phyloP scores from a whole-genome alignment of 2,797 vertebrate genomes.

The Zalophus californianus region DNA sequence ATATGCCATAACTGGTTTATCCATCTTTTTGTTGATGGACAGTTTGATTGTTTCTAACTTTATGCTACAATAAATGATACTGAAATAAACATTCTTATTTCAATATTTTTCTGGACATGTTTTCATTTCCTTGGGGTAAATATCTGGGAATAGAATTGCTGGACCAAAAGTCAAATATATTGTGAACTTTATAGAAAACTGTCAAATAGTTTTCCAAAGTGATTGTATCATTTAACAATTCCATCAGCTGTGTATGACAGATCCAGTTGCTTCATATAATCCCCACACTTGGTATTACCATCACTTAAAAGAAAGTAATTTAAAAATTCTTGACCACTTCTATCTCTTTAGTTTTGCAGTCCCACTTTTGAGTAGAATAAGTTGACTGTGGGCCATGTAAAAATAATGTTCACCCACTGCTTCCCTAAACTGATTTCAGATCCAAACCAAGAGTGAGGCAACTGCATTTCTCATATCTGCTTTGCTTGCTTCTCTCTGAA shows the following conservation, averaged over 20 bases:
- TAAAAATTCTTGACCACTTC: neutral
- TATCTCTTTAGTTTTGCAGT: neutral
- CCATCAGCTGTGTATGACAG: neutral
- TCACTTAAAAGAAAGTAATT: constrained; percentile 50
- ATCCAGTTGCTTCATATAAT: neutral
- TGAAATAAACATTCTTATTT: neutral
- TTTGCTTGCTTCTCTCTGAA: constrained; percentile 56
- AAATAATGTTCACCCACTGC: neutral
- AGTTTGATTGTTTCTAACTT: constrained; percentile 2
- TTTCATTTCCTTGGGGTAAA: neutral
- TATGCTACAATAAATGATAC: neutral
- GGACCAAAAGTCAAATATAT: neutral
- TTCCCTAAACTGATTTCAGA: constrained; percentile 24
- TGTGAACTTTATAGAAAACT: neutral
- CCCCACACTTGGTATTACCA: neutral
- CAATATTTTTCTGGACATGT: neutral
- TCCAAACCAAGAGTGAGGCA: neutral
- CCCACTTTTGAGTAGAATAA: neutral
- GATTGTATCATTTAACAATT: neutral
- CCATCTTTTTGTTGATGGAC: neutral
- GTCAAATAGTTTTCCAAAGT: constrained; percentile 1
- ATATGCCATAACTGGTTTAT: neutral
- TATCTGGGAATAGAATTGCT: neutral
- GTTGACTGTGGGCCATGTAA: neutral
- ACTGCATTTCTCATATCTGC: constrained; percentile 36